These are phyloP conservation scores for Ceratitis capitata DNA, from an alignment of 1,140 invertebrate species.

Conservation along the genomic window DNA sequence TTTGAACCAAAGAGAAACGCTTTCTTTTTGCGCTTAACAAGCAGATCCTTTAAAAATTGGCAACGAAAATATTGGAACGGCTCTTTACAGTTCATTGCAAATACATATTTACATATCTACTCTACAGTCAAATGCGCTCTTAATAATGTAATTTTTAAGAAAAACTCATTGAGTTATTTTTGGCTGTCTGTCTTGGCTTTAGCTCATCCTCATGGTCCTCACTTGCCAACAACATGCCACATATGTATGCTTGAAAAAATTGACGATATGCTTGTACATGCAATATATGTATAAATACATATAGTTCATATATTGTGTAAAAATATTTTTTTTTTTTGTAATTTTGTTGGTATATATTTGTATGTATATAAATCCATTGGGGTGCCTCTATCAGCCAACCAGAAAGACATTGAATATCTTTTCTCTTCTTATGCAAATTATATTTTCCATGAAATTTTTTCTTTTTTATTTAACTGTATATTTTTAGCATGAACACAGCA, in stretches of 20 bases:
- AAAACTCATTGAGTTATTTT: conserved; percentile 32
- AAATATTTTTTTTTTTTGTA: too few species aligned
- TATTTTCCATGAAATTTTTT: conserved; percentile 34
- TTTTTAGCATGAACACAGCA: neutral
- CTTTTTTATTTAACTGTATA: neutral
- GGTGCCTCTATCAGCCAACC: neutral
- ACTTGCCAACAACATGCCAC: neutral
- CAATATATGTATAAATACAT: neutral
- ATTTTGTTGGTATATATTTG: too few species aligned
- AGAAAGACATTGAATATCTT: conserved; percentile 32
- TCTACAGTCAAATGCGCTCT: conserved; percentile 25
- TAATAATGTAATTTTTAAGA: conserved; percentile 21
- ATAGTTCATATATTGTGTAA: too few species aligned
- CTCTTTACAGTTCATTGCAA: conserved; percentile 18
- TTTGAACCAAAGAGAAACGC: too few species aligned
- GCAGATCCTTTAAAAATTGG: neutral
- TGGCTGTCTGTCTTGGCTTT: neutral
- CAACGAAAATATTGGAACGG: too few species aligned
- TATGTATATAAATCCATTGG: neutral
- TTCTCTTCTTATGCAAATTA: conserved; percentile 24
- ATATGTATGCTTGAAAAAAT: neutral
- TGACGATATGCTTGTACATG: neutral
- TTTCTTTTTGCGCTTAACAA: accelerated
- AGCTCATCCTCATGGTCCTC: neutral
- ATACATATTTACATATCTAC: too few species aligned